Conservation (phyloP, 2,113 vertebrate genomes). For the Butorides virescens region DNA sequence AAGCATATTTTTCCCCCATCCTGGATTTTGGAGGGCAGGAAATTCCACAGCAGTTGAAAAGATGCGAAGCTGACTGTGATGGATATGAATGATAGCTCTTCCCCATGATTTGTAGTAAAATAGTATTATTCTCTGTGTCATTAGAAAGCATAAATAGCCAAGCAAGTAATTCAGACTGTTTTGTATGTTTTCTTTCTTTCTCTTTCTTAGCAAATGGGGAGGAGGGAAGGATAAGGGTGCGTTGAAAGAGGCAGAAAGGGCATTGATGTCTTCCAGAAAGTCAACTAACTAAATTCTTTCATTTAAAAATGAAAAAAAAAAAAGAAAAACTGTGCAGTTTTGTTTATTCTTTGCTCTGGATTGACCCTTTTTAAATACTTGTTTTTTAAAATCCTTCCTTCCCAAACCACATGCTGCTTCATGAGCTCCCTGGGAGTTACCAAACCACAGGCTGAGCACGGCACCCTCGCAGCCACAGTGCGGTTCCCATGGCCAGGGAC, state of each 20-base stretch:
- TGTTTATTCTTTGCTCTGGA: background rate
- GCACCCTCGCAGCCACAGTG: rapidly evolving
- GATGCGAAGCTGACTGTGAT: background rate
- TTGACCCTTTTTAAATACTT: background rate
- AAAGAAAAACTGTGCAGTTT: background rate
- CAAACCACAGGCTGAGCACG: rapidly evolving
- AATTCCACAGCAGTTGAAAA: background rate
- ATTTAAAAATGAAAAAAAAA: background rate
- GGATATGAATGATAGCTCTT: background rate
- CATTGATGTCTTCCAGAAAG: background rate
- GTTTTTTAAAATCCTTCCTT: background rate
- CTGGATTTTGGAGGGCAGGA: background rate
- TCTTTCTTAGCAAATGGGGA: background rate
- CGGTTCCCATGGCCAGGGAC: background rate
- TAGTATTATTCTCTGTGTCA: background rate
- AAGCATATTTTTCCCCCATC: background rate
- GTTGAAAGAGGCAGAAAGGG: background rate
- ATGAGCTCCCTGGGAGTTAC: background rate
- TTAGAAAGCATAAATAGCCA: background rate
- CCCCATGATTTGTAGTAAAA: background rate
- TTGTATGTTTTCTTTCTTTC: background rate
- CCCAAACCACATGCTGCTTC: background rate
- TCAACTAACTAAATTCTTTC: background rate
- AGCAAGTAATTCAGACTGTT: background rate
- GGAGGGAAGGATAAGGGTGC: background rate